Evolutionary conservation across 1,140 invertebrate genomes (phyloP).

Genomic region (Coenobita brevimanus): DNA sequence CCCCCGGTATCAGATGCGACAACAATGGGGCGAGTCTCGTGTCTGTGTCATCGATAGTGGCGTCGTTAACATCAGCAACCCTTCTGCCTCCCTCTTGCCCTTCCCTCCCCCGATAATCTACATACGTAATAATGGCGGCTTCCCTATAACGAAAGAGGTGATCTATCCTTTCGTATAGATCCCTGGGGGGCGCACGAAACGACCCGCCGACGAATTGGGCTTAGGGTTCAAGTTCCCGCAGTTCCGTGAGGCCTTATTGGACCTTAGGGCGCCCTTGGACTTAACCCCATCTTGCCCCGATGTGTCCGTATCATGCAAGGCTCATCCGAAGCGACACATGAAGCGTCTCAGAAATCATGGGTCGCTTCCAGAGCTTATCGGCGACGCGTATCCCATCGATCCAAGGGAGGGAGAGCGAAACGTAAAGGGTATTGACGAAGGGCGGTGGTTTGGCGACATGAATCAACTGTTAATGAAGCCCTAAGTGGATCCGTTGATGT

Average conservation of each 20-base stretch:
- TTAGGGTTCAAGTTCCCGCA: constrained; percentile 1
- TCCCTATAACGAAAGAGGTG: constrained; percentile 64
- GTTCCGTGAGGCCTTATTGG: background rate
- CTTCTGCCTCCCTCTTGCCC: background rate
- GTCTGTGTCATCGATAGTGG: constrained; percentile 59
- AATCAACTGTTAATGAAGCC: constrained; percentile 66
- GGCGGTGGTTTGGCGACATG: constrained; percentile 34
- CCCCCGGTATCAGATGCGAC: background rate
- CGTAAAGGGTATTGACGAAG: constrained; percentile 50
- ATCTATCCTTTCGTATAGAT: constrained; percentile 58
- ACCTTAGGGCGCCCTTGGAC: background rate
- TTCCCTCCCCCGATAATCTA: constrained; percentile 58
- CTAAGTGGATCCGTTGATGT: constrained; percentile 62
- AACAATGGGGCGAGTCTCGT: constrained; percentile 28
- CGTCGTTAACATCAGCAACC: constrained; percentile 7
- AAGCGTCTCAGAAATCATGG: constrained; percentile 17
- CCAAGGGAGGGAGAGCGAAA: constrained; percentile 38
- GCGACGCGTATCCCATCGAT: constrained; percentile 41
- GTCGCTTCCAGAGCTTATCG: constrained; percentile 46
- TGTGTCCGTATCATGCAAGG: constrained; percentile 59
- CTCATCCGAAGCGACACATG: constrained; percentile 64
- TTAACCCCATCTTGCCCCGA: constrained; percentile 19
- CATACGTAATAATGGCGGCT: constrained; percentile 64
- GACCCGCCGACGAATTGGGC: background rate
- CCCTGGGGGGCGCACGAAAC: constrained; percentile 18